Base-by-base conservation (phyloP, 2,888 invertebrate genomes). In the Syritta pipiens region DNA sequence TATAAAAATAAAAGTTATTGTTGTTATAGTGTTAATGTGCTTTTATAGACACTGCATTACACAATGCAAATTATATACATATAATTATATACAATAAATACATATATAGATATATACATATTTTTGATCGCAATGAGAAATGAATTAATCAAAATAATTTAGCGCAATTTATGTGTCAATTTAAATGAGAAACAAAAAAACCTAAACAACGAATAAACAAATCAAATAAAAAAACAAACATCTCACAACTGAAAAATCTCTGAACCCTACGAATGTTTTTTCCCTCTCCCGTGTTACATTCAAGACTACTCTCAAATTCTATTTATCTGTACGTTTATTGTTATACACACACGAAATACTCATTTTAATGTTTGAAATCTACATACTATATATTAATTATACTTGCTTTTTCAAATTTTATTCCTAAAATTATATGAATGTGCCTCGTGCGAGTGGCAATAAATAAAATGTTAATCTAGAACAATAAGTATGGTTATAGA, bases 381-480 rank as follows among this genome's bases (percentile, higher is more conserved):
- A 26, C 5, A 7, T 19, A 22, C 22, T 22, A n/a, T n/a, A n/a
- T n/a, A n/a, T n/a, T n/a, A n/a, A n/a, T 44, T 20, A 28, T 30
- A 9, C 17, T 12, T 30, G 14, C 24, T 35, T 53, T 10, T 53
- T 32, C 9, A 19, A 35, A 53, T 55, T 65, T 9, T 49, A 40
- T 40, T 53, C 26, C 37, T 42, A 42, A 40, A 3, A 35, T 17
- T 17, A 37, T 1, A 37, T 37, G 14, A 35, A 59, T 35, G 81
- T 81, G 79, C 79, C 79, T 81, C 81, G 69, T 79, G 72, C 69
- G 49, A 63, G 74, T 75, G 74, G 81, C 81, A 81, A 81, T 81
- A 81, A 79, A 3, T 57, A 32, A 46, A 49, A 14, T 42, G 51
- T 32, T 14, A 42, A 22, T 40, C 46, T 20, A 17, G 14, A 32